Conservation (phyloP, 1,140 invertebrate genomes). For the Brachionus calyciflorus region DNA sequence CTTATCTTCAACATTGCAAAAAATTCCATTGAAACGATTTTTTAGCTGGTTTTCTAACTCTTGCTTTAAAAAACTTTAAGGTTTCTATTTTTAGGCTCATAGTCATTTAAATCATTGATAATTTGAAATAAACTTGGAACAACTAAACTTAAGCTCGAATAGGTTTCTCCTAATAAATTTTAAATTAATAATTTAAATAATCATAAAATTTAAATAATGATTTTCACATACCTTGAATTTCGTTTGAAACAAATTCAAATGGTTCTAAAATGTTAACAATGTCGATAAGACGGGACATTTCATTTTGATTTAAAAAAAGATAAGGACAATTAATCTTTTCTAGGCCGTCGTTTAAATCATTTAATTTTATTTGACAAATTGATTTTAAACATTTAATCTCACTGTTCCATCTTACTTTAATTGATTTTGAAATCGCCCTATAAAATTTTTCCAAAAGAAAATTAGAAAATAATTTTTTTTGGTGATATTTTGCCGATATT, state of each 20-base stretch:
- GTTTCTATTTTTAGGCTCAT: no score
- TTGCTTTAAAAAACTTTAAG: neutral
- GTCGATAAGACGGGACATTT: neutral
- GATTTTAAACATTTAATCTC: neutral
- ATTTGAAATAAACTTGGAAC: no score
- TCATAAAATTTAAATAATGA: no score
- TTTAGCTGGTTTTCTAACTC: neutral
- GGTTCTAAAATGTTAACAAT: conserved; percentile 1
- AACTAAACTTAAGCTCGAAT: no score
- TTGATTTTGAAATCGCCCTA: neutral
- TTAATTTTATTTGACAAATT: neutral
- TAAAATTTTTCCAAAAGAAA: neutral
- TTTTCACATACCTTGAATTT: conserved; percentile 3
- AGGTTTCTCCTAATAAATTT: neutral
- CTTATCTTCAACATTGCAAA: neutral
- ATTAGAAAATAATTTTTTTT: neutral
- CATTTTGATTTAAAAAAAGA: neutral
- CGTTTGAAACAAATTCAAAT: conserved; percentile 2
- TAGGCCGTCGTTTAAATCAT: neutral
- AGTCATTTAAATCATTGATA: no score
- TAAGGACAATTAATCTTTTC: neutral
- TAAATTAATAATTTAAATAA: no score
- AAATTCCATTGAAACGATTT: neutral
- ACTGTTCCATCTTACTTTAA: conserved; percentile 3
- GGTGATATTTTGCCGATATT: neutral